Evolutionary conservation across 2,797 vertebrate genomes (phyloP).

Genomic region (Chelmon rostratus): DNA sequence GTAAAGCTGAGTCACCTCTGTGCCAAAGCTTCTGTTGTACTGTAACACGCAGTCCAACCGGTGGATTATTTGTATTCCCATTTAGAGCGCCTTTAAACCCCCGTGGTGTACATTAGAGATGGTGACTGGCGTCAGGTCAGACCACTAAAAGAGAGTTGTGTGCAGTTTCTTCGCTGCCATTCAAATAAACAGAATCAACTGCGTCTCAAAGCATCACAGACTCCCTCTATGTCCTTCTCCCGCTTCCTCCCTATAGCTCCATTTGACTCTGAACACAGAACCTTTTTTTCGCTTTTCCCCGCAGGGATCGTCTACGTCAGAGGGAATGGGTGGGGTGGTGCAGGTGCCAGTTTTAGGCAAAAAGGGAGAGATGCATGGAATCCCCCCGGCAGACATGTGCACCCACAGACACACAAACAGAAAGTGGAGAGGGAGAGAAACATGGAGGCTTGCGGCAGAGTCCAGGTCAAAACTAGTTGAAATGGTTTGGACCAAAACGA

Average conservation of each 20-base stretch:
- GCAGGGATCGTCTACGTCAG: conserved; percentile 42
- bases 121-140: conserved; percentile 52
- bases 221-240: conserved; percentile 22
- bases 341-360: conserved; percentile 61
- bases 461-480: conserved; percentile 9
- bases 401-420: conserved; percentile 41
- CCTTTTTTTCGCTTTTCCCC: conserved; percentile 31
- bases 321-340: conserved; percentile 29
- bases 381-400: conserved; percentile 58
- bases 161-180: conserved; percentile 45
- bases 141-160: conserved; percentile 61
- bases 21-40: conserved; percentile 43
- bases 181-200: conserved; percentile 76
- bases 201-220: conserved; percentile 35
- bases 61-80: conserved; percentile 71
- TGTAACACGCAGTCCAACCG: conserved; percentile 21
- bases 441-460: conserved; percentile 28
- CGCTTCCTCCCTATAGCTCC: conserved; percentile 23
- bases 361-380: conserved; percentile 50
- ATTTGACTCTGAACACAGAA: conserved; percentile 31
- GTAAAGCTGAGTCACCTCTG: conserved; percentile 29
- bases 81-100: conserved; percentile 56
- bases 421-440: conserved; percentile 20
- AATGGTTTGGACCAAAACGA: background rate
- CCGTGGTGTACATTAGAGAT: conserved; percentile 40